These are phyloP conservation scores for Ostrea denselamellosa DNA, from an alignment of 1,140 invertebrate genomes.

Conservation along the genomic window DNA sequence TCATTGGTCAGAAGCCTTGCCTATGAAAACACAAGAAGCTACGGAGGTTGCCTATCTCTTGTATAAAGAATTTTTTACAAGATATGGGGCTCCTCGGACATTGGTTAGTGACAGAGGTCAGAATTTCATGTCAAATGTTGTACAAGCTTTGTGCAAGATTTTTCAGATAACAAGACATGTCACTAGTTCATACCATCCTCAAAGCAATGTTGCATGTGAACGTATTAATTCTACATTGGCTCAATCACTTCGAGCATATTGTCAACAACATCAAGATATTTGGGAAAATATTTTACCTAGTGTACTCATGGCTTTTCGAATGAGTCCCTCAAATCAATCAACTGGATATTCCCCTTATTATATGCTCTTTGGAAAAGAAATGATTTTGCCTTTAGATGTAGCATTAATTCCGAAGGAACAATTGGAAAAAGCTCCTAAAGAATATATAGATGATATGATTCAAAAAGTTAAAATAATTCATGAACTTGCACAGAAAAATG, in stretches of 20 bases:
- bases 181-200: slow-evolving; percentile 46
- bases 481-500: too few relatives aligned
- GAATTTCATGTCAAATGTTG: slow-evolving; percentile 54
- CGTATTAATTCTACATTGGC: slow-evolving; percentile 2
- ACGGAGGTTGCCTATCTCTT: slow-evolving; percentile 52
- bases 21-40: slow-evolving; percentile 50
- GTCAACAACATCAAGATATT: slow-evolving; percentile 2
- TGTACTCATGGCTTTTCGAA: slow-evolving; percentile 50
- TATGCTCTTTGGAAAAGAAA: slow-evolving; percentile 49
- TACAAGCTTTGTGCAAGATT: slow-evolving; percentile 44
- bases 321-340: slow-evolving; percentile 40
- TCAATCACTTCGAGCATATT: slow-evolving; percentile 34
- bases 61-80: slow-evolving; percentile 57
- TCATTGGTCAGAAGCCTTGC: slow-evolving; percentile 52
- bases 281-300: slow-evolving; percentile 34
- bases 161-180: slow-evolving; percentile 38
- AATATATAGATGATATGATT: not conserved
- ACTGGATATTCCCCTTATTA: slow-evolving; percentile 44
- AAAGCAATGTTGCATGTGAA: slow-evolving; percentile 42
- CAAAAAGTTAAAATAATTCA: not conserved
- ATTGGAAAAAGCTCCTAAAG: not conserved
- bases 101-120: slow-evolving; percentile 53
- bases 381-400: slow-evolving; percentile 49
- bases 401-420: not conserved
- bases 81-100: slow-evolving; percentile 54